A percentile compares a stretch with the other conserved stretches of the same genome.
Conservation (phyloP, 2,888 invertebrate species). For the Oeneis ivallda region DNA sequence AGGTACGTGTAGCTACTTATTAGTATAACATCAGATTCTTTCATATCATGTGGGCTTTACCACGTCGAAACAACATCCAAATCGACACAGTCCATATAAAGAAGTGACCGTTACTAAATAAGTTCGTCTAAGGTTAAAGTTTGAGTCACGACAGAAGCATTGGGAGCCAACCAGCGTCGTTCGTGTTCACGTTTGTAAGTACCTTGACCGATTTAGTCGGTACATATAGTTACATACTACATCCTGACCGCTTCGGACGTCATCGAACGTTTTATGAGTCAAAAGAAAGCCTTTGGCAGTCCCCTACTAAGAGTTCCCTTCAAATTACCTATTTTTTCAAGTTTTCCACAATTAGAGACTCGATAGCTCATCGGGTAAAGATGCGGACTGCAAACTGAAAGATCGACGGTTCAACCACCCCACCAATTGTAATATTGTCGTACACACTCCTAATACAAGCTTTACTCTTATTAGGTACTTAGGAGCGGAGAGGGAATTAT, state of each 20-base stretch:
- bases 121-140: slow-evolving; percentile 25
- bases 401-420: too few species aligned
- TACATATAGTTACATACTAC: slow-evolving; percentile 29
- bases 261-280: slow-evolving; percentile 61
- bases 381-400: too few species aligned
- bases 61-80: slow-evolving; percentile 14
- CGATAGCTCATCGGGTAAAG: too few species aligned
- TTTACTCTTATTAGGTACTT: too few species aligned
- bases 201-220: slow-evolving; percentile 69
- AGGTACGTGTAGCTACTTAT: not conserved
- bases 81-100: slow-evolving; percentile 14
- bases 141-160: slow-evolving; percentile 24
- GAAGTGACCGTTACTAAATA: slow-evolving; percentile 13
- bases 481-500: too few species aligned
- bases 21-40: not conserved
- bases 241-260: slow-evolving; percentile 59
- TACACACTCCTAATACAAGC: too few species aligned
- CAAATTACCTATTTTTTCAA: not conserved
- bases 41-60: slow-evolving; percentile 7
- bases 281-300: slow-evolving; percentile 63
- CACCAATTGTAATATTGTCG: too few species aligned
- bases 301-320: slow-evolving; percentile 48
- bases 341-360: too few species aligned
- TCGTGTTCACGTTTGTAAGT: slow-evolving; percentile 36
- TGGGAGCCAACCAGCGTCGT: slow-evolving; percentile 19